Conservation (phyloP, 2,113 vertebrate species). For the Antennarius striatus region DNA sequence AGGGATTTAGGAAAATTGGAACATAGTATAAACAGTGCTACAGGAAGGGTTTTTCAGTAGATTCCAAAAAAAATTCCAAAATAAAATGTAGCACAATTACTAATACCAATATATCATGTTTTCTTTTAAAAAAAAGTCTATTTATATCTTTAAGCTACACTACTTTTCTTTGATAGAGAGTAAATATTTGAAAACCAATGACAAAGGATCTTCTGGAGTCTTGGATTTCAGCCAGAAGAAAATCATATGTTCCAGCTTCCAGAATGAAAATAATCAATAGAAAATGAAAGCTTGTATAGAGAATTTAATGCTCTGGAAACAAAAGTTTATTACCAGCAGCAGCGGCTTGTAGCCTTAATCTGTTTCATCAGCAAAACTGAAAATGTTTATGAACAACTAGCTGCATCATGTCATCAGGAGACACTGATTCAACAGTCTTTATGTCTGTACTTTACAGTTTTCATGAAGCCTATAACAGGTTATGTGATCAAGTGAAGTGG, state of each 20-base stretch:
- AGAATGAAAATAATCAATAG: conserved; percentile 50
- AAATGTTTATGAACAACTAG: neutral
- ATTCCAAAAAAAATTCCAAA: neutral
- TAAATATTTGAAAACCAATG: conserved; percentile 34
- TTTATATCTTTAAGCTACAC: conserved; percentile 3
- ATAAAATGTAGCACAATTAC: neutral
- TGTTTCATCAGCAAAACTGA: conserved; percentile 4
- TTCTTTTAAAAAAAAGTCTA: conserved; percentile 8
- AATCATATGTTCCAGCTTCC: conserved; percentile 16
- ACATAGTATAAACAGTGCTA: too few relatives aligned
- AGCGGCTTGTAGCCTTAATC: conserved; percentile 7
- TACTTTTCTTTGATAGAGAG: conserved; percentile 12
- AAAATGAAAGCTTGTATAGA: conserved; percentile 8
- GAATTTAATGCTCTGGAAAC: conserved; percentile 20
- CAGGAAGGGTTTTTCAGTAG: neutral
- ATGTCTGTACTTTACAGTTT: neutral
- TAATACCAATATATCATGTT: neutral
- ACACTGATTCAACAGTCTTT: conserved; percentile 20
- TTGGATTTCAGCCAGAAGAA: conserved; percentile 52
- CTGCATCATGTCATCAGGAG: neutral
- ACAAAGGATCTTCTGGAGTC: conserved; percentile 12
- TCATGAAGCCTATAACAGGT: conserved; percentile 28
- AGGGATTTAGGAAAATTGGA: neutral
- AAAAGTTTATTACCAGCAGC: conserved; percentile 2
- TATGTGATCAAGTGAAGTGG: conserved; percentile 41